Conservation (phyloP, 2,113 vertebrate genomes). For the Oreochromis spilurus region DNA sequence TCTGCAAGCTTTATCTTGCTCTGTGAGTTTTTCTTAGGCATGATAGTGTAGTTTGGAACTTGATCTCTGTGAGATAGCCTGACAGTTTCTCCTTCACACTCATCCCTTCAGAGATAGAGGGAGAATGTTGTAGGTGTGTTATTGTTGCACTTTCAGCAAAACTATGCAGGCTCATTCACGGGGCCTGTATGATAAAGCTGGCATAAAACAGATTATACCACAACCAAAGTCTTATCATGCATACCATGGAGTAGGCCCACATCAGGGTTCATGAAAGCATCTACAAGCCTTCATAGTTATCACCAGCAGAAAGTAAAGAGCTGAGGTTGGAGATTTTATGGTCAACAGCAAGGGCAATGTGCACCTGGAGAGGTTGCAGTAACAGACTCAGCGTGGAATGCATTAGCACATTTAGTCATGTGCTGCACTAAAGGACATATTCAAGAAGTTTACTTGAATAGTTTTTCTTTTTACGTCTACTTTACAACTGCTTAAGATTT, state of each 20-base stretch:
- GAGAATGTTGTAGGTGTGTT: constrained; percentile 62
- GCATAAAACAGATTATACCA: constrained; percentile 37
- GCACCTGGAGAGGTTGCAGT: constrained; percentile 1
- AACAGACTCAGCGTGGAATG: neutral
- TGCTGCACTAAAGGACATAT: neutral
- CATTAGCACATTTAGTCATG: neutral
- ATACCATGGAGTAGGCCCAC: constrained; percentile 23
- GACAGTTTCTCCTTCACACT: constrained; percentile 64
- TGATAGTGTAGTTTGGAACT: constrained; percentile 46
- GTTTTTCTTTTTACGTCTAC: neutral
- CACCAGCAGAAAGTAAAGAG: neutral
- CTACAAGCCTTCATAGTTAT: constrained; percentile 6
- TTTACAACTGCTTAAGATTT: neutral
- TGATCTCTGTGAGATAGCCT: constrained; percentile 74
- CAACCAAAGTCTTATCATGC: constrained; percentile 43
- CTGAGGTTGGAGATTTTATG: neutral
- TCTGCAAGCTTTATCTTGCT: constrained; percentile 45
- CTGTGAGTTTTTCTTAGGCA: neutral
- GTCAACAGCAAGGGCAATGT: neutral
- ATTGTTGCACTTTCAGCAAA: constrained; percentile 67
- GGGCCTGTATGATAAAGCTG: constrained; percentile 37
- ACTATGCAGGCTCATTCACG: constrained; percentile 52
- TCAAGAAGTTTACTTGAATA: neutral
- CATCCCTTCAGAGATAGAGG: constrained; percentile 36
- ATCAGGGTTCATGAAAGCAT: constrained; percentile 46